Evolutionary conservation across 2,888 invertebrate species (phyloP), one percentile per base, ranked within the genome.

Genomic region (Anoplius nigerrimus): DNA sequence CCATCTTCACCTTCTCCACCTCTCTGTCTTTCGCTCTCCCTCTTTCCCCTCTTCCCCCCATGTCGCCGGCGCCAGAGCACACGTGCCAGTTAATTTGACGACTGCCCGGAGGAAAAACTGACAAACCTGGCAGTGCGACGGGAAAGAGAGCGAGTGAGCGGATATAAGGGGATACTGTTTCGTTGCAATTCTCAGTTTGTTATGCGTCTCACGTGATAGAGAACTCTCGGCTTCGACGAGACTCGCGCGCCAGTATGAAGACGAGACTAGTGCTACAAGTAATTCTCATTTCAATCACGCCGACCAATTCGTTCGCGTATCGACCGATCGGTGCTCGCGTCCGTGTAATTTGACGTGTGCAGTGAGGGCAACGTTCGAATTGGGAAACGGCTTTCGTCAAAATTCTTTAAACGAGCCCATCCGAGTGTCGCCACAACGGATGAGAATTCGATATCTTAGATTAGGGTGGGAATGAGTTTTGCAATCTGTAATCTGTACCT

Each of bases 131-230:
- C 34, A 13, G 52, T 52, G 54, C n/a, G 45, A 27, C 6, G 2
- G 52, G 65, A 52, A 66, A 75, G 67, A 72, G 76, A 66, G 68
- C 66, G 64, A 48, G 66, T 34, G 64, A 16, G 34, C 51, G 57
- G 53, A 54, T 76, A 76, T 74, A 76, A 76, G 66, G 48, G 58
- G 67, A 55, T 66, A 45, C 34, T 65, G 61, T 53, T 57, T 66
- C 66, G 53, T 64, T 8, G 67, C 53, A 61, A 63, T 67, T 62
- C 71, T 67, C 74, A 76, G 77, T 74, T 63, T 62, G 55, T 52
- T 53, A 57, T n/a, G 21, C 55, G 63, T 56, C 48, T 61, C 46
- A 43, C 66, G 42, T 52, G 21, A 43, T 8, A 16, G 16, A 54
- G 53, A 34, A 21, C 15, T 43, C 18, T 34, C 42, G 27, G 34